These are phyloP conservation scores for Paelopatides confundens DNA, from an alignment of 53 echinoderm and acorn worm genomes.

Conservation along the genomic window DNA sequence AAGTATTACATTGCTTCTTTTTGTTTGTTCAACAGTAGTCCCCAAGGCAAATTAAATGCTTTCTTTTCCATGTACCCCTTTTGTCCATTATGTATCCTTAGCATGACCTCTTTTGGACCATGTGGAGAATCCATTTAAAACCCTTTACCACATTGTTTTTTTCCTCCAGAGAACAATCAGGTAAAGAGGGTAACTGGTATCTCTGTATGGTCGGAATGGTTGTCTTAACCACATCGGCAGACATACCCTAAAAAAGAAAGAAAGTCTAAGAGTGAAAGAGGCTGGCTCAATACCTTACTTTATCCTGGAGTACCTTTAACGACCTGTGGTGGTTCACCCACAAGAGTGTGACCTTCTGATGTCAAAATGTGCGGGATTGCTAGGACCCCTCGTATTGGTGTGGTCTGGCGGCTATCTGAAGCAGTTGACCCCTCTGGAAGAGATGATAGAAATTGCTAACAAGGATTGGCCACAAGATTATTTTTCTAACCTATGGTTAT, in stretches of 20 bases:
- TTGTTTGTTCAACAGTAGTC: neutral
- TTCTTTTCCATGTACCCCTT: neutral
- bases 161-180: slow-evolving; percentile 41
- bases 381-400: slow-evolving; percentile 23
- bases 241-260: neutral
- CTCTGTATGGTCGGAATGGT: slow-evolving; percentile 40
- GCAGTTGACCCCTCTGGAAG: slow-evolving; percentile 12
- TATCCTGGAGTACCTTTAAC: slow-evolving; percentile 14
- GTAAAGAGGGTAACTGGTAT: slow-evolving; percentile 44
- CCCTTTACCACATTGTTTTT: slow-evolving; percentile 35
- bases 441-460: slow-evolving; percentile 12
- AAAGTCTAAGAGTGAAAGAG: slow-evolving; percentile 21
- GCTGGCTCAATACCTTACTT: slow-evolving; percentile 38
- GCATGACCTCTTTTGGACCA: neutral
- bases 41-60: neutral
- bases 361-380: slow-evolving; percentile 32
- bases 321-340: slow-evolving; percentile 5
- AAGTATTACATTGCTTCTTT: neutral
- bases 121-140: neutral
- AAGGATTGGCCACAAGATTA: neutral
- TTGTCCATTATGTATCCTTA: neutral
- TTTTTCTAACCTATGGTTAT: too few relatives aligned
- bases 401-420: slow-evolving; percentile 19
- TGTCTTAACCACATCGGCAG: neutral
- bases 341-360: slow-evolving; percentile 28